phyloP scores from a whole-genome alignment of 2,797 vertebrate species.

The Acanthurus leucopareius region DNA sequence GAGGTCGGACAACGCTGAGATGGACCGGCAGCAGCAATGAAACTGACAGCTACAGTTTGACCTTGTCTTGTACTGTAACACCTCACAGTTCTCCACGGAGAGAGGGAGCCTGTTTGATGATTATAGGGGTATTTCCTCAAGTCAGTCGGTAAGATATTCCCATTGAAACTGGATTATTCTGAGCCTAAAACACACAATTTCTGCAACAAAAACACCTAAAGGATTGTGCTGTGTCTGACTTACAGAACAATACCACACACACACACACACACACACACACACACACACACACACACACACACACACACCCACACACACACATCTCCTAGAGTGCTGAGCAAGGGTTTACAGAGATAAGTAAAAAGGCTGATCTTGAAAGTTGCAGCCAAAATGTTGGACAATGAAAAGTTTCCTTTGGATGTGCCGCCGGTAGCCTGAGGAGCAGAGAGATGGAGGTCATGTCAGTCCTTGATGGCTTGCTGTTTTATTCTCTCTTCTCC shows the following conservation, averaged over 20 bases:
- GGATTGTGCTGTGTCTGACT: neutral
- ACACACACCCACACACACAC: conserved; percentile 25
- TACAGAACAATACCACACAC: conserved; percentile 19
- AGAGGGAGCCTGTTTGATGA: neutral
- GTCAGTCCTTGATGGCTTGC: conserved; percentile 68
- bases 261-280: conserved; percentile 10
- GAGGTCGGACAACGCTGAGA: conserved; percentile 43
- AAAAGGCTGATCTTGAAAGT: conserved; percentile 51
- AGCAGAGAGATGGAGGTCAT: conserved; percentile 60
- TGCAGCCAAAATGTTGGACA: conserved; percentile 44
- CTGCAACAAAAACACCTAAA: neutral
- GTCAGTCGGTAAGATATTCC: neutral
- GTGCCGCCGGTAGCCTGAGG: conserved; percentile 41
- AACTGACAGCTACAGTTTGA: conserved; percentile 64
- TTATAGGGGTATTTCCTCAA: conserved; percentile 1
- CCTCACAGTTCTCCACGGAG: conserved; percentile 10
- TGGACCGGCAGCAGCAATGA: conserved; percentile 44
- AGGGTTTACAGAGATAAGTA: conserved; percentile 52
- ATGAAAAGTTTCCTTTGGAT: conserved; percentile 58
- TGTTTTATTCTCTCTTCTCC: conserved; percentile 73
- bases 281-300: conserved; percentile 21
- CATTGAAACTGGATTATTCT: neutral
- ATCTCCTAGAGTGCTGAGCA: conserved; percentile 35
- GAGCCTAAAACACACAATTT: neutral
- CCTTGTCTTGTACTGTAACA: conserved; percentile 50